A percentile compares a stretch with the other conserved stretches of the same genome.
Evolutionary conservation across 2,797 vertebrate genomes (phyloP).

Genomic region (Threskiornis aethiopicus): DNA sequence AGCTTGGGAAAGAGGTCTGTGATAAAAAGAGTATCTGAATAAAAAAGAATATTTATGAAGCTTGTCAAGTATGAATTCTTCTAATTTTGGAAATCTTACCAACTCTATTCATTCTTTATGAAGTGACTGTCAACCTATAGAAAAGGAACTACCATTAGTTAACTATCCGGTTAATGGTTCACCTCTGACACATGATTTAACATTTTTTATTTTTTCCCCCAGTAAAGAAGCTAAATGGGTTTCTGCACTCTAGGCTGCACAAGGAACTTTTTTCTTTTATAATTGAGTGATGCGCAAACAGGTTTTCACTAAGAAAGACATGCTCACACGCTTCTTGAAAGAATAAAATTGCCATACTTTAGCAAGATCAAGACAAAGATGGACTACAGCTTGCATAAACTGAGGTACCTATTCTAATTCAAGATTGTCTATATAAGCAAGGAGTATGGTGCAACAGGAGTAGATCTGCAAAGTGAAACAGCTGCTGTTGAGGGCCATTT

Average conservation of each 20-base stretch:
- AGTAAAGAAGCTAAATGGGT: neutral
- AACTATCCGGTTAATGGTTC: neutral
- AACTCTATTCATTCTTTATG: neutral
- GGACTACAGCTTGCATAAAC: neutral
- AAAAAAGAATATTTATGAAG: neutral
- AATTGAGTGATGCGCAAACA: neutral
- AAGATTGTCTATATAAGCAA: neutral
- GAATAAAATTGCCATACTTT: neutral
- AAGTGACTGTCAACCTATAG: neutral
- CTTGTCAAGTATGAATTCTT: neutral
- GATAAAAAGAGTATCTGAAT: neutral
- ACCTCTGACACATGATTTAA: neutral
- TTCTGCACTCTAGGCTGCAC: neutral
- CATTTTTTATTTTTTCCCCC: neutral
- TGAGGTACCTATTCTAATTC: neutral
- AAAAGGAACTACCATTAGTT: neutral
- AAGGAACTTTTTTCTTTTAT: neutral
- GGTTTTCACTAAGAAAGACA: neutral
- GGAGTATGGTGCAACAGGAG: neutral
- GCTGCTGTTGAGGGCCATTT: neutral
- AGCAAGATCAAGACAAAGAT: neutral
- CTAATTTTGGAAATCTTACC: neutral
- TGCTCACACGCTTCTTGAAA: neutral
- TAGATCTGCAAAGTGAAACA: neutral
- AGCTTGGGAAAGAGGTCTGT: neutral